These are phyloP conservation scores for Tachina grossa DNA, from an alignment of 2,888 invertebrate genomes.

Conservation along the genomic window DNA sequence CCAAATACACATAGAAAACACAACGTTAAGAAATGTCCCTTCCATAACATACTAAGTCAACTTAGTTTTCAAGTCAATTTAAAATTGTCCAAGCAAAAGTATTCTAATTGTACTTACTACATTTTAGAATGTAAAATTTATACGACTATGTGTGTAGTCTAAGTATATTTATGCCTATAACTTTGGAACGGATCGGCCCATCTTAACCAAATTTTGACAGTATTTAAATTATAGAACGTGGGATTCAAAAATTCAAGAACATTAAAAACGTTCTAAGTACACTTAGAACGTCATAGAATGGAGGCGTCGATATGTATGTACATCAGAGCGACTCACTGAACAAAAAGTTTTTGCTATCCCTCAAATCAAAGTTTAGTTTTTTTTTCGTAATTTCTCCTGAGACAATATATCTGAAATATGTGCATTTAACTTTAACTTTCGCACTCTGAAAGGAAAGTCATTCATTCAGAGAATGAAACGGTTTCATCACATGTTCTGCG, in stretches of 20 bases:
- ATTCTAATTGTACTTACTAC: conserved; percentile 34
- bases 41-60: conserved; percentile 50
- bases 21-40: conserved; percentile 25
- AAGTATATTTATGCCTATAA: no score
- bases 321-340: no score
- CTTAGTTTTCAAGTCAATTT: conserved; percentile 46
- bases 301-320: no score
- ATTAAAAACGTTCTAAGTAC: conserved; percentile 15
- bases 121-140: conserved; percentile 17
- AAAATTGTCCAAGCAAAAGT: conserved; percentile 36
- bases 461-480: no score
- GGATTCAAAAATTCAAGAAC: conserved; percentile 27
- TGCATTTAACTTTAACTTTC: no score
- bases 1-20: neutral
- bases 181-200: no score
- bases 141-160: neutral
- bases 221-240: conserved; percentile 19
- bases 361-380: no score
- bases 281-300: neutral
- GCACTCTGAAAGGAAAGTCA: no score
- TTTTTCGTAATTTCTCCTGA: no score
- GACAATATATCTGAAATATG: no score
- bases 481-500: no score
- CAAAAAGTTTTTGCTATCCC: no score
- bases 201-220: conserved; percentile 1